These are phyloP conservation scores for Hydrolagus colliei DNA, from an alignment of 2,797 vertebrate genomes.

Conservation along the genomic window DNA sequence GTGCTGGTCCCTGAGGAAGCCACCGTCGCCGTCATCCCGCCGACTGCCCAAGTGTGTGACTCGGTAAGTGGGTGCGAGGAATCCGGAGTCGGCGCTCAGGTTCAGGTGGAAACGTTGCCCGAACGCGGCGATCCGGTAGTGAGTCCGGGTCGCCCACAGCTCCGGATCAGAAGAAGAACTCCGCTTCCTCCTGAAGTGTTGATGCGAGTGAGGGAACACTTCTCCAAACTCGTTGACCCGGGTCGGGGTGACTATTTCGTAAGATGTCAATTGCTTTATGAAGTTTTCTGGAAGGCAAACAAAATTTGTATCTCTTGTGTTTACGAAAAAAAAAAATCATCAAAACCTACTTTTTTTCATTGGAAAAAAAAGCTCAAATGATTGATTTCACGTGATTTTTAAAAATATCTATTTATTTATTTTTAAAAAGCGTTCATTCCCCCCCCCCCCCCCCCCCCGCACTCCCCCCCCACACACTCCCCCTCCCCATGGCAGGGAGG, in stretches of 20 bases:
- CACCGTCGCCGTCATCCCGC: conserved; percentile 30
- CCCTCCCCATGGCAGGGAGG: too few relatives aligned
- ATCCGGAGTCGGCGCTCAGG: conserved; percentile 75
- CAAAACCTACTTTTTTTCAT: not conserved
- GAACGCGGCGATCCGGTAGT: conserved; percentile 79
- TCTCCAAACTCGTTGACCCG: conserved; percentile 87
- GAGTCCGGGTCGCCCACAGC: conserved; percentile 56
- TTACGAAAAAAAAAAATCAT: not conserved
- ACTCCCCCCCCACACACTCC: too few relatives aligned
- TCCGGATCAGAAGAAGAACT: conserved; percentile 57
- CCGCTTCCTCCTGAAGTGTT: conserved; percentile 74
- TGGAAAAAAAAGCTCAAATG: too few relatives aligned
- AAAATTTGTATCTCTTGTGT: not conserved
- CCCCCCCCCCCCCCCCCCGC: too few relatives aligned
- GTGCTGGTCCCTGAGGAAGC: conserved; percentile 39
- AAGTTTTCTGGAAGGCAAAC: conserved; percentile 65
- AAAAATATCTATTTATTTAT: too few relatives aligned
- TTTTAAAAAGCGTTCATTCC: too few relatives aligned
- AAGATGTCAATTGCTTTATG: conserved; percentile 74
- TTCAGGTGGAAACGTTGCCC: conserved; percentile 85
- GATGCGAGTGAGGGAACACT: conserved; percentile 65
- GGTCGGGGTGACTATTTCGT: conserved; percentile 82
- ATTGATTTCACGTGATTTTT: too few relatives aligned
- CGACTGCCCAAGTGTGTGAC: conserved; percentile 69
- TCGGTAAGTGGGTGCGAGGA: conserved; percentile 70